Evolutionary conservation across 1,140 invertebrate genomes (phyloP), one percentile per base, ranked within the genome.

Genomic region (Caerostris darwini): DNA sequence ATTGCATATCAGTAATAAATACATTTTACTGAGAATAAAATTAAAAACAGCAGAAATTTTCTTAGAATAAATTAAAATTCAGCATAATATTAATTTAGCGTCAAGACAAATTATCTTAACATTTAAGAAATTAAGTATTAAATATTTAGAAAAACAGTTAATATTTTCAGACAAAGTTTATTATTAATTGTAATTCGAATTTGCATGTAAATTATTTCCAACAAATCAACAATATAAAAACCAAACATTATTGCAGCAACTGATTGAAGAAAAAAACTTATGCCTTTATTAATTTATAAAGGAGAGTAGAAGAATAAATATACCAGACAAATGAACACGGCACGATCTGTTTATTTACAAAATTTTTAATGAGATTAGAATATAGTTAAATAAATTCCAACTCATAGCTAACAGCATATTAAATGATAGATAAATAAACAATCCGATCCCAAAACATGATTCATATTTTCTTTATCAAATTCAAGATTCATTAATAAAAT

Each of bases 401-500:
- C 19, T 12, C 34, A 1, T 77, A 4, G 50, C 69, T 5, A 77
- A 77, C 7, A 77, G 34, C 34, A 77, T 34, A 67, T 50, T 77
- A 50, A 50, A 50, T 53, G 8, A 77, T 34, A 77, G 69, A 50
- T 5, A 77, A 77, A 50, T 77, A 77, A 14, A 4, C 59, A 5
- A 12, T 17, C 12, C 17, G 17, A 4, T 14, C 59, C 59, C 17
- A 61, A 61, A 61, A 61, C 59, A 61, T 17, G 59, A 61, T 34
- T 34, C 8, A 12, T 10, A 61, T 14, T 61, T 50, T 57, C 82
- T 58, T 83, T 83, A 83, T 83, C 57, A 14, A 83, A 83, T 83
- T 83, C n/a, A 53, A 19, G 3, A 83, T 83, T 58, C 56, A 57
- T 83, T 83, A 83, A 83, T 17, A 83, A 83, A 83, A 7, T 81